A percentile compares a stretch with the other conserved stretches of the same genome.
Evolutionary conservation across 2,888 invertebrate species (phyloP).

Genomic region (Cerastoderma edule): DNA sequence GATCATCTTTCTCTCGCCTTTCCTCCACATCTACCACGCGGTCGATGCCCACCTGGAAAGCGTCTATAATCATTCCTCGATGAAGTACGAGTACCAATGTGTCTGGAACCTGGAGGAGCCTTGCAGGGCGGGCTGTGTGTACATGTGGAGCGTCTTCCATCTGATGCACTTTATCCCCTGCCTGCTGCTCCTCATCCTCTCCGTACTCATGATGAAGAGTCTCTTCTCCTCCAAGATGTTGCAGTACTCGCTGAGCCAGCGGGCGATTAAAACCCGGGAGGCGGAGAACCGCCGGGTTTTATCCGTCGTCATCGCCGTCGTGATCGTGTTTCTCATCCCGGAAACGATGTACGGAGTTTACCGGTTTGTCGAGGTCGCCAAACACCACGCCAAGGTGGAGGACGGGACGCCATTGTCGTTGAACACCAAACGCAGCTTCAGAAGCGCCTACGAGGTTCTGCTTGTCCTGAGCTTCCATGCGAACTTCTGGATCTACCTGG

Average conservation of each 20-base stretch:
- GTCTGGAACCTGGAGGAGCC: slow-evolving; percentile 25
- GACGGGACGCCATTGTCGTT: not conserved
- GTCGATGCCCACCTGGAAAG: slow-evolving; percentile 19
- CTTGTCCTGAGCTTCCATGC: slow-evolving; percentile 47
- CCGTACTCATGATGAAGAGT: slow-evolving; percentile 32
- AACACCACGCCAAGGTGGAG: not conserved
- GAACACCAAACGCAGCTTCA: slow-evolving; percentile 23
- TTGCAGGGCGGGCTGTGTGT: slow-evolving; percentile 24
- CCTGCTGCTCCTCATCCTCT: slow-evolving; percentile 34
- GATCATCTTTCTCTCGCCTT: slow-evolving; percentile 24
- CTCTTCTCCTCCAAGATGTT: not conserved
- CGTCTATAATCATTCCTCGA: not conserved
- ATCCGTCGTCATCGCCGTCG: slow-evolving; percentile 46
- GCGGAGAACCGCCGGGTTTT: slow-evolving; percentile 41
- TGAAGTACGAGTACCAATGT: not conserved
- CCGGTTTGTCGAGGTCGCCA: slow-evolving; percentile 18
- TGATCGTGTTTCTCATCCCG: slow-evolving; percentile 51
- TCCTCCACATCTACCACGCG: slow-evolving; percentile 30
- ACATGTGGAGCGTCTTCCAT: slow-evolving; percentile 27
- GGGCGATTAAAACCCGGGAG: not conserved
- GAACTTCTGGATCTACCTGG: slow-evolving; percentile 54
- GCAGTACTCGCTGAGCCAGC: not conserved
- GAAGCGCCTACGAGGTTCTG: slow-evolving; percentile 40
- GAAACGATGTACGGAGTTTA: slow-evolving; percentile 59
- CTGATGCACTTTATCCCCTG: slow-evolving; percentile 46